Evolutionary conservation across 2,113 vertebrate species (phyloP).

Genomic region (Pelodiscus sinensis): DNA sequence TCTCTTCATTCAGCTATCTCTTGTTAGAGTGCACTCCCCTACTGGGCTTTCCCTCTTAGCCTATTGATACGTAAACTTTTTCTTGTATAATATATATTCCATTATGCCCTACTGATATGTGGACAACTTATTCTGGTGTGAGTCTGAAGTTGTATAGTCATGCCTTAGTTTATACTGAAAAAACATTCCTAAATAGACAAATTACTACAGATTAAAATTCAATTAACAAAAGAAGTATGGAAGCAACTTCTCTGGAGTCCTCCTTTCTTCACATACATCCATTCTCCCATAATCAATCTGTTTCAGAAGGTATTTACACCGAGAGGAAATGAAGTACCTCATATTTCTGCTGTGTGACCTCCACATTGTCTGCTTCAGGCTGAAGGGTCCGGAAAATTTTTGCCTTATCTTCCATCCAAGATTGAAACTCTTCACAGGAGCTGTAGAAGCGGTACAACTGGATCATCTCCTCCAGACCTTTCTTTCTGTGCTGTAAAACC

Average conservation of each 20-base stretch:
- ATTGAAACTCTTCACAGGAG: constrained; percentile 87
- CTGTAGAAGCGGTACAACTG: constrained; percentile 84
- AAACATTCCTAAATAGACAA: accelerated
- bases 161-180: background rate
- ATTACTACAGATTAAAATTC: background rate
- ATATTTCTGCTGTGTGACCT: constrained; percentile 83
- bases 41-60: accelerated
- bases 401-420: constrained; percentile 90
- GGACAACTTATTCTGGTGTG: background rate
- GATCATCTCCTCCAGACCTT: constrained; percentile 82
- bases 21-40: background rate
- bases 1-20: background rate
- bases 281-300: background rate
- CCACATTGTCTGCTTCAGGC: constrained; percentile 79
- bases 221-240: background rate
- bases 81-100: accelerated
- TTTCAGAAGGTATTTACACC: background rate
- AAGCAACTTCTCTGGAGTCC: background rate
- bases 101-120: background rate
- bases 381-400: constrained; percentile 81
- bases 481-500: constrained; percentile 71
- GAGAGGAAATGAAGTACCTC: constrained; percentile 75
- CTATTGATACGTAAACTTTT: accelerated
- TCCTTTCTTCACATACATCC: background rate
- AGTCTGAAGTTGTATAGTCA: background rate